Percentiles rank a stretch among this genome's conserved stretches.
Evolutionary conservation across 2,888 invertebrate species (phyloP).

Genomic region (Lepeophtheirus nordmannii): DNA sequence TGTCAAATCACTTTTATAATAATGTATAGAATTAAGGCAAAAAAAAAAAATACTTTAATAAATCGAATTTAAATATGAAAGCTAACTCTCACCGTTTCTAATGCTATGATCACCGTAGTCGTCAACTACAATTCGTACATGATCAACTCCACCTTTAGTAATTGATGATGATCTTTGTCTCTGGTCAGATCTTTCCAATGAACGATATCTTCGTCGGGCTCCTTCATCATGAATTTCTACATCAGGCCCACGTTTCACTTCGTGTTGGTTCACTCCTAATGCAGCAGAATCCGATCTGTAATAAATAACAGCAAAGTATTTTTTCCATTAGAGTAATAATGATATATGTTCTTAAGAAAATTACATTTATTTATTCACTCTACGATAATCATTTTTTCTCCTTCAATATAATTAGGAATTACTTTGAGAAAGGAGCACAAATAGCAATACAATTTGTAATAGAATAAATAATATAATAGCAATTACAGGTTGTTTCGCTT

Average conservation of each 20-base stretch:
- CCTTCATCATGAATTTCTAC: constrained; percentile 1
- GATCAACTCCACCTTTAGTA: constrained; percentile 2
- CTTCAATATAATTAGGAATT: neutral
- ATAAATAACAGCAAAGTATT: neutral
- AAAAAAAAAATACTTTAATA: too few species aligned
- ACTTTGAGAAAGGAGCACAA: neutral
- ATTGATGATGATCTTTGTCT: constrained; percentile 6
- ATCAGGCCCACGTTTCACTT: neutral
- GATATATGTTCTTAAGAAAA: too few species aligned
- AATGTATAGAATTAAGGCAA: too few species aligned
- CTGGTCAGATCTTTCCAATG: constrained; percentile 1
- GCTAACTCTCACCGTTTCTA: neutral
- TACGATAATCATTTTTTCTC: too few species aligned
- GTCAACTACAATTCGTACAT: neutral
- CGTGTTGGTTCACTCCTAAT: neutral
- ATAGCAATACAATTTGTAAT: too few species aligned
- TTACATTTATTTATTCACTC: too few species aligned
- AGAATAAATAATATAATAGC: too few species aligned
- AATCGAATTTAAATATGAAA: too few species aligned
- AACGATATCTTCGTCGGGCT: neutral
- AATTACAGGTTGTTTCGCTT: too few species aligned
- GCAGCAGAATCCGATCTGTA: constrained; percentile 13
- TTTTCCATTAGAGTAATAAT: neutral
- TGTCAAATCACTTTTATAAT: too few species aligned
- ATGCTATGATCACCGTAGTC: neutral